phyloP scores from a whole-genome alignment of 2,113 vertebrate genomes.

The Hyperoodon ampullatus region DNA sequence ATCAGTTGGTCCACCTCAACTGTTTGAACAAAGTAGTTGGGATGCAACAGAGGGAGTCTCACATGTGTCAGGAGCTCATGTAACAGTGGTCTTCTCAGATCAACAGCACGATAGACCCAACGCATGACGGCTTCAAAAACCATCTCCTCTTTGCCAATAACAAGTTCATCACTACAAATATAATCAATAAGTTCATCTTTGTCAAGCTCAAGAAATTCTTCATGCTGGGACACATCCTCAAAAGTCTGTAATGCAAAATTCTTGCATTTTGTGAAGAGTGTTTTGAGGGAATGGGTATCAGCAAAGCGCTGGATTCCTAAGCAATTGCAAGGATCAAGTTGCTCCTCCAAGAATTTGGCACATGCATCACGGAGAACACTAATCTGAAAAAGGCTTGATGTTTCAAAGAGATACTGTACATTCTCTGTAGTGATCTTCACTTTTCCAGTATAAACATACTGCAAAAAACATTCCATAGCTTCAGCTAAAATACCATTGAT shows the following conservation, averaged over 20 bases:
- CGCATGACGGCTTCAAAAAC: constrained; percentile 98
- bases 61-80: constrained; percentile 95
- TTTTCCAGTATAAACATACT: constrained; percentile 97
- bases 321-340: constrained; percentile 98
- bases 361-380: constrained; percentile 94
- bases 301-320: constrained; percentile 98
- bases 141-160: constrained; percentile 94
- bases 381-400: constrained; percentile 98
- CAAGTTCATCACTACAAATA: constrained; percentile 94
- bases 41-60: constrained; percentile 95
- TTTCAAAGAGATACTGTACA: constrained; percentile 98
- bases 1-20: constrained; percentile 98
- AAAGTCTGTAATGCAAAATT: constrained; percentile 93
- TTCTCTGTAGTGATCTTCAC: constrained; percentile 98
- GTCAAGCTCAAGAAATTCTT: constrained; percentile 94
- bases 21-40: constrained; percentile 99
- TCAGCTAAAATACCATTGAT: constrained; percentile 97
- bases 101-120: constrained; percentile 95
- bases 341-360: constrained; percentile 97
- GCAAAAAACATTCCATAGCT: constrained; percentile 98
- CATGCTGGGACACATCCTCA: constrained; percentile 94
- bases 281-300: constrained; percentile 95
- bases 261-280: constrained; percentile 94
- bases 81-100: constrained; percentile 90
- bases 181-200: constrained; percentile 97